Conservation (phyloP, 2,113 vertebrate species). For the Columba janthina region DNA sequence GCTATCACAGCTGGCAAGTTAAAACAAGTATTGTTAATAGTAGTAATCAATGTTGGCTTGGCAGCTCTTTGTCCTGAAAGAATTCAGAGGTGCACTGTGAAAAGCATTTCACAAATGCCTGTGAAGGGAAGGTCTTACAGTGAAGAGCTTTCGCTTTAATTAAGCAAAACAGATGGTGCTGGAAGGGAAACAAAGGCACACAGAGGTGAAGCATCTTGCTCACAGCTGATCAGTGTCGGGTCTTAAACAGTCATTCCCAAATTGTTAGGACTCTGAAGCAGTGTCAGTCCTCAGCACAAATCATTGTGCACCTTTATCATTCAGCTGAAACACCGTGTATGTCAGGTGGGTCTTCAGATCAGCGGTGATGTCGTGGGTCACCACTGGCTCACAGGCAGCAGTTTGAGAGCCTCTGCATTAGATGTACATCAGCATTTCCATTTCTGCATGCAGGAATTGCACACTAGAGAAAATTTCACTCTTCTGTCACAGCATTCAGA, state of each 20-base stretch:
- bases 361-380: neutral
- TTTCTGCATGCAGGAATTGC: neutral
- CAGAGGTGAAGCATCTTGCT: constrained; percentile 46
- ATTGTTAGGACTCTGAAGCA: neutral
- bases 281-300: neutral
- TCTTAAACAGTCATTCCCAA: neutral
- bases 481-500: neutral
- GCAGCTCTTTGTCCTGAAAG: neutral
- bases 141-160: constrained; percentile 14
- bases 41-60: neutral
- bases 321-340: neutral
- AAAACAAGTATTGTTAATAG: constrained; percentile 12
- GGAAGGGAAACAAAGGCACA: constrained; percentile 44
- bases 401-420: neutral
- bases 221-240: constrained; percentile 32
- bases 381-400: neutral
- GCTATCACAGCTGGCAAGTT: neutral
- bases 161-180: constrained; percentile 52
- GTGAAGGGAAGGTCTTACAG: constrained; percentile 5
- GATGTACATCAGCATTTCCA: neutral
- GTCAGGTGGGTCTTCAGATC: neutral
- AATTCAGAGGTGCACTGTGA: neutral
- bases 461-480: neutral
- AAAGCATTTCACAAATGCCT: constrained; percentile 50
- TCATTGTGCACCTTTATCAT: neutral